These are phyloP conservation scores for Coregonus clupeaformis DNA, from an alignment of 2,113 vertebrate species.

Conservation along the genomic window DNA sequence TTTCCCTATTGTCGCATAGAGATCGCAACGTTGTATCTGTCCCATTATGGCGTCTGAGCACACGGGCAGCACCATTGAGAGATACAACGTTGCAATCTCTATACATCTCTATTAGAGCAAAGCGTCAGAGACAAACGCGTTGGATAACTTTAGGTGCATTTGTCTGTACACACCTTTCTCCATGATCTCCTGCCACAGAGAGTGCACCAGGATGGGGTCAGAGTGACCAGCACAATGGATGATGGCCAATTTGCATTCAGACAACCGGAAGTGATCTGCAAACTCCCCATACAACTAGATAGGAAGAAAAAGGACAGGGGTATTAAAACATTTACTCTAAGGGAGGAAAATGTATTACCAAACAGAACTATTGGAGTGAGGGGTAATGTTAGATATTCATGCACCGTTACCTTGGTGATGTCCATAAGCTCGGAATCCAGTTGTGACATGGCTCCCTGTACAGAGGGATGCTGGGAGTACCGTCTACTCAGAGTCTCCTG, in stretches of 20 bases:
- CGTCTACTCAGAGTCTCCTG: slow-evolving; percentile 88
- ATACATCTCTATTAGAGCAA: background rate
- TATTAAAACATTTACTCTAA: background rate
- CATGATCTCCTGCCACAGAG: slow-evolving; percentile 95
- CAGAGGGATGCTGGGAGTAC: slow-evolving; percentile 89
- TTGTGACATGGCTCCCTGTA: slow-evolving; percentile 87
- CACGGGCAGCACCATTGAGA: no score
- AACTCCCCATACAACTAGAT: slow-evolving; percentile 93
- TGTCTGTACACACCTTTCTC: slow-evolving; percentile 82
- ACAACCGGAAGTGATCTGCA: slow-evolving; percentile 92
- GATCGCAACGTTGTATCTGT: no score
- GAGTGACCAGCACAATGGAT: slow-evolving; percentile 95
- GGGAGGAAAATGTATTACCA: background rate
- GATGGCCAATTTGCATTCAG: slow-evolving; percentile 95
- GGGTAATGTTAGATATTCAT: background rate
- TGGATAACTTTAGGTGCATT: background rate
- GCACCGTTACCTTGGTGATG: slow-evolving; percentile 85
- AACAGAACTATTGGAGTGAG: background rate
- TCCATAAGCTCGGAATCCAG: slow-evolving; percentile 95
- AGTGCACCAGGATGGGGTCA: slow-evolving; percentile 92
- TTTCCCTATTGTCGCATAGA: no score
- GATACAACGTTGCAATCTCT: background rate
- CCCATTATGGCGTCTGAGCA: no score
- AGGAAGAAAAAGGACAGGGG: background rate
- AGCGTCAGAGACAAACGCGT: background rate